phyloP scores from a whole-genome alignment of 2,888 invertebrate genomes.

The Harpalus rufipes region DNA sequence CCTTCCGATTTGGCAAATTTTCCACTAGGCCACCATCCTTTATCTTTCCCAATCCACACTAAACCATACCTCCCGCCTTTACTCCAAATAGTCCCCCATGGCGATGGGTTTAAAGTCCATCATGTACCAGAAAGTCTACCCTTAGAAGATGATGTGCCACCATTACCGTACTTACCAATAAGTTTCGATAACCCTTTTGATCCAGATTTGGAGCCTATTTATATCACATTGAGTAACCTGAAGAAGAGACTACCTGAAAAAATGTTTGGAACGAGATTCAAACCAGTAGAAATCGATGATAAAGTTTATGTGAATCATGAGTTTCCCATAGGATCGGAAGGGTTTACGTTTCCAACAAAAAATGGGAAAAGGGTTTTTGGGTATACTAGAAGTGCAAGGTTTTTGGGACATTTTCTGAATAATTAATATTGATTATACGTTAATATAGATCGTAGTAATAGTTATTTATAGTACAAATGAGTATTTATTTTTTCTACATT shows the following conservation, averaged over 20 bases:
- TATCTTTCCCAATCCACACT: not conserved
- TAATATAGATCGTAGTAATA: too few species aligned
- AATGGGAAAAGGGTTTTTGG: conserved; percentile 6
- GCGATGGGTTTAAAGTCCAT: not conserved
- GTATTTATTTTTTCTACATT: too few species aligned
- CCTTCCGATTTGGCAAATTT: not conserved
- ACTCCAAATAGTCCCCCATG: not conserved
- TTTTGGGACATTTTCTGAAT: conserved; percentile 25
- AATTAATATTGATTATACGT: not conserved
- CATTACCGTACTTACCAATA: not conserved
- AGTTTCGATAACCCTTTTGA: not conserved
- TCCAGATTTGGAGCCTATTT: not conserved
- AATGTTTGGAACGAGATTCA: conserved; percentile 1
- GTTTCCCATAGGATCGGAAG: not conserved
- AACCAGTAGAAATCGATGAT: not conserved
- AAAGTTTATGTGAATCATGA: conserved; percentile 23
- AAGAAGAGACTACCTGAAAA: not conserved
- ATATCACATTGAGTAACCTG: not conserved
- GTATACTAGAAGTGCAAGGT: conserved; percentile 45
- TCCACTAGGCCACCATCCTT: not conserved
- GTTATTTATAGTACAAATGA: too few species aligned
- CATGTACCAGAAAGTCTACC: not conserved
- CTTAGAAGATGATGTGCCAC: not conserved
- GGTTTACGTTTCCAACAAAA: conserved; percentile 14
- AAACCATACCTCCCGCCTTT: not conserved